Percentiles rank a stretch among this genome's conserved stretches.
Evolutionary conservation across 2,113 vertebrate species (phyloP).

Genomic region (Poeciliopsis retropinna): DNA sequence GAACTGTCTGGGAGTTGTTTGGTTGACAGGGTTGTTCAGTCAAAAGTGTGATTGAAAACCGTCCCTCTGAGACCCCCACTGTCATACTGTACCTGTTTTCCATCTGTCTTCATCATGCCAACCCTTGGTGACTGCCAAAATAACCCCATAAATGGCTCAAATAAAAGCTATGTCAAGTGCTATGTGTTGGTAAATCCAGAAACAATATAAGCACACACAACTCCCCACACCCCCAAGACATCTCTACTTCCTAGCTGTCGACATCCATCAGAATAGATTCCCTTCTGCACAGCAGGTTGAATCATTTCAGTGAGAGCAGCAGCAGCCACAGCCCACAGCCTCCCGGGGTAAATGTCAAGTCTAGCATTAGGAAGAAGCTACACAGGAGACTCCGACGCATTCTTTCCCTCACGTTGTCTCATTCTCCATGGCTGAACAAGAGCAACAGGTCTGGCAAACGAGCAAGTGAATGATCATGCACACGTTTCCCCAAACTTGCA

Average conservation of each 20-base stretch:
- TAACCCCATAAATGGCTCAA: conserved; percentile 13
- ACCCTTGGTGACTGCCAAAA: conserved; percentile 37
- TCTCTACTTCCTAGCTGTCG: conserved; percentile 37
- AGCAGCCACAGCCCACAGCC: conserved; percentile 62
- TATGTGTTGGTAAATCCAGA: conserved; percentile 56
- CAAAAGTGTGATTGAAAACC: conserved; percentile 22
- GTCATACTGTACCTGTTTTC: conserved; percentile 34
- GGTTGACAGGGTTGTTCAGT: conserved; percentile 36
- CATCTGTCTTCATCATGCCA: conserved; percentile 43
- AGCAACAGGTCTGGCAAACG: conserved; percentile 32
- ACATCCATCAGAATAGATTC: conserved; percentile 59
- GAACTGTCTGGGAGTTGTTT: conserved; percentile 24
- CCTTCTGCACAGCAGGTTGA: conserved; percentile 56
- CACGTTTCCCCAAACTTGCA: conserved; percentile 9
- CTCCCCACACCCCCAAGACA: conserved; percentile 22
- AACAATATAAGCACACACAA: conserved; percentile 34
- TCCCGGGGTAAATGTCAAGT: conserved; percentile 73
- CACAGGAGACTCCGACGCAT: conserved; percentile 53
- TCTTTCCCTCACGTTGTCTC: conserved; percentile 43
- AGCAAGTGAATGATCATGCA: conserved; percentile 32
- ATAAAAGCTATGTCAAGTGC: conserved; percentile 34
- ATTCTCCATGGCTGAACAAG: conserved; percentile 58
- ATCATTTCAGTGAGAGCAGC: conserved; percentile 64
- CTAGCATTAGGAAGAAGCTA: conserved; percentile 57
- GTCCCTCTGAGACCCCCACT: conserved; percentile 25